A percentile compares a stretch with the other conserved stretches of the same genome.
phyloP scores from a whole-genome alignment of 2,888 invertebrate genomes.

The Macrophya alboannulata region DNA sequence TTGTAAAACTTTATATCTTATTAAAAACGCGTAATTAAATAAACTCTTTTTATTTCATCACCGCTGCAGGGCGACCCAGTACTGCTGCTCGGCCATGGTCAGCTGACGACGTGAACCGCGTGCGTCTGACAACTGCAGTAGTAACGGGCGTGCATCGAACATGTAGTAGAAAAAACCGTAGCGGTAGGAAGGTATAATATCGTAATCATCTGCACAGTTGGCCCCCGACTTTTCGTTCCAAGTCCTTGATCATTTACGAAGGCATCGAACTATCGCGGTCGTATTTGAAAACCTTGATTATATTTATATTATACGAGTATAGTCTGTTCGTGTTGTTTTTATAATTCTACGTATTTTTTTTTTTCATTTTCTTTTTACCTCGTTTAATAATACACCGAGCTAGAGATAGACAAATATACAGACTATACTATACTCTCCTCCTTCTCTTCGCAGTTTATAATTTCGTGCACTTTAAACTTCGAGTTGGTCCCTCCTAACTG shows the following conservation, averaged over 20 bases:
- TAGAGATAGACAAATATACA: constrained; percentile 10
- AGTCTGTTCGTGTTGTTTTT: not conserved
- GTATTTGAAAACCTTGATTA: constrained; percentile 1
- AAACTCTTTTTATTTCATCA: not conserved
- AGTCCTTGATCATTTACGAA: not conserved
- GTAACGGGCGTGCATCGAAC: constrained; percentile 22
- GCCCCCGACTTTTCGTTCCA: not conserved
- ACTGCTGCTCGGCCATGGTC: constrained; percentile 46
- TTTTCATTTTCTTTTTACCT: not conserved
- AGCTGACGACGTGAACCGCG: constrained; percentile 47
- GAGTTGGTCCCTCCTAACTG: constrained; percentile 45
- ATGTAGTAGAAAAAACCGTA: not conserved
- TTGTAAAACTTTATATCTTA: not conserved
- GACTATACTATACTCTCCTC: not conserved
- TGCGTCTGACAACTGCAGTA: constrained; percentile 46
- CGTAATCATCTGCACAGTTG: constrained; percentile 1
- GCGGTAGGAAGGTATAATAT: not conserved
- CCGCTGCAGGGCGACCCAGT: constrained; percentile 17
- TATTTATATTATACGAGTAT: not conserved
- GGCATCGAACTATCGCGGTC: not conserved
- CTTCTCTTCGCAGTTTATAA: constrained; percentile 21
- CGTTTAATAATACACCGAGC: not conserved
- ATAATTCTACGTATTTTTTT: not conserved
- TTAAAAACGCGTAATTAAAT: not conserved
- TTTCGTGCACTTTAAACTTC: constrained; percentile 49